These are phyloP conservation scores for Dicaeum eximium DNA, from an alignment of 2,113 vertebrate species.

Conservation along the genomic window DNA sequence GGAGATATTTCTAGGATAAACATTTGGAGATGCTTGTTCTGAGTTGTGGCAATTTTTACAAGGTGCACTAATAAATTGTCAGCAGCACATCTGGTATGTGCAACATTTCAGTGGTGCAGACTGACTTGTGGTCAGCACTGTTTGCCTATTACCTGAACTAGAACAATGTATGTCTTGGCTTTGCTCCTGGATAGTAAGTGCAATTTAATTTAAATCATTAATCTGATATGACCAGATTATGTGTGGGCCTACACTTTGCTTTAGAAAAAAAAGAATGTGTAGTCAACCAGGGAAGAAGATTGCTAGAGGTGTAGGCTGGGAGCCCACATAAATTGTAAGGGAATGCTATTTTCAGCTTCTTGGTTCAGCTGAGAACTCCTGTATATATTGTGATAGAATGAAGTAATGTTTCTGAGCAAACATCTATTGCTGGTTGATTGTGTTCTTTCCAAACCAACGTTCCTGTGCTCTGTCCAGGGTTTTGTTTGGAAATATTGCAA, in stretches of 20 bases:
- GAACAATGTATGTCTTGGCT: neutral
- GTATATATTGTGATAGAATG: neutral
- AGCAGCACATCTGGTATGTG: neutral
- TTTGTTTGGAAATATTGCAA: neutral
- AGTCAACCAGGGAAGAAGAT: neutral
- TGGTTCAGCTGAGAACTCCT: neutral
- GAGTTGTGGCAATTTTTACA: neutral
- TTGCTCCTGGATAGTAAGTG: neutral
- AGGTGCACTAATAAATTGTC: neutral
- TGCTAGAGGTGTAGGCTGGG: neutral
- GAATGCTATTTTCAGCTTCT: conserved; percentile 3
- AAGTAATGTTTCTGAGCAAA: neutral
- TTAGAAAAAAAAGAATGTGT: neutral
- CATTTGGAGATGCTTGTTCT: neutral
- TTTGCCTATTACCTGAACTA: neutral
- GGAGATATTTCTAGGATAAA: neutral
- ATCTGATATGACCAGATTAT: neutral
- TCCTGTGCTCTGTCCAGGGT: neutral
- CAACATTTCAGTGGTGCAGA: neutral
- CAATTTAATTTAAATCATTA: neutral
- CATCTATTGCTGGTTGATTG: neutral
- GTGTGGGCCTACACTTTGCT: neutral
- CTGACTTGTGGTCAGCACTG: neutral
- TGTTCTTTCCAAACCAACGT: neutral
- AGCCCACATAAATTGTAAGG: neutral